A percentile compares a stretch with the other conserved stretches of the same genome.
phyloP scores from a whole-genome alignment of 2,113 vertebrate species.

The Arvicanthis niloticus region DNA sequence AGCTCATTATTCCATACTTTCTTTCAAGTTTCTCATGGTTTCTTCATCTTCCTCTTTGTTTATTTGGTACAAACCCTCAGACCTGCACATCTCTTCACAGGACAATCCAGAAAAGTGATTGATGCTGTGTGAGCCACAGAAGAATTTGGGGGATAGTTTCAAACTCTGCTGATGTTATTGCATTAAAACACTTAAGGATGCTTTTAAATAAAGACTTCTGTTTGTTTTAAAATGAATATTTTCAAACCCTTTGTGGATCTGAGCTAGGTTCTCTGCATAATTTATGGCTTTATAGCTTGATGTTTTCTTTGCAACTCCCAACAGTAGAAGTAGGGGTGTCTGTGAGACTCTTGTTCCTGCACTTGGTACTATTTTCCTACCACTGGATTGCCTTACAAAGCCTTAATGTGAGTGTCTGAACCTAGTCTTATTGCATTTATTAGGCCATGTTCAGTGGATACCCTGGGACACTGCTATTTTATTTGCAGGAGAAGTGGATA shows the following conservation, averaged over 20 bases:
- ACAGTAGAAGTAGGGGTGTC: not conserved
- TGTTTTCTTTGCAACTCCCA: not conserved
- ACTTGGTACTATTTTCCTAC: not conserved
- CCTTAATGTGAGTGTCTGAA: not conserved
- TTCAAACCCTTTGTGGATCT: not conserved
- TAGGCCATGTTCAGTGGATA: not conserved
- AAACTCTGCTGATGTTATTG: not conserved
- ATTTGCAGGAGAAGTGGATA: not conserved
- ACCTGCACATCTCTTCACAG: not conserved
- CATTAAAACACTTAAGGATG: not conserved
- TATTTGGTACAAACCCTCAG: not conserved
- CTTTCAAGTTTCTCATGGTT: conserved; percentile 6
- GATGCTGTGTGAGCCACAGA: not conserved
- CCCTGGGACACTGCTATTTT: not conserved
- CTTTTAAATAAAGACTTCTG: not conserved
- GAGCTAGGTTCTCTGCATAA: not conserved
- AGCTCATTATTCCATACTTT: not conserved
- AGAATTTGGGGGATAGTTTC: not conserved
- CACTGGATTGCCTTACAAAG: not conserved
- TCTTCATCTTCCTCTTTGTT: conserved; percentile 21
- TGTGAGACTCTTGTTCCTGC: not conserved
- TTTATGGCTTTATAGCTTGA: not conserved
- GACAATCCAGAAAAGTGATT: not conserved
- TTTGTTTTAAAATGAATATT: not conserved
- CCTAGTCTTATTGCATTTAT: not conserved